Base-by-base conservation (phyloP, 2,113 vertebrate genomes). In the Cheilinus undulatus region DNA sequence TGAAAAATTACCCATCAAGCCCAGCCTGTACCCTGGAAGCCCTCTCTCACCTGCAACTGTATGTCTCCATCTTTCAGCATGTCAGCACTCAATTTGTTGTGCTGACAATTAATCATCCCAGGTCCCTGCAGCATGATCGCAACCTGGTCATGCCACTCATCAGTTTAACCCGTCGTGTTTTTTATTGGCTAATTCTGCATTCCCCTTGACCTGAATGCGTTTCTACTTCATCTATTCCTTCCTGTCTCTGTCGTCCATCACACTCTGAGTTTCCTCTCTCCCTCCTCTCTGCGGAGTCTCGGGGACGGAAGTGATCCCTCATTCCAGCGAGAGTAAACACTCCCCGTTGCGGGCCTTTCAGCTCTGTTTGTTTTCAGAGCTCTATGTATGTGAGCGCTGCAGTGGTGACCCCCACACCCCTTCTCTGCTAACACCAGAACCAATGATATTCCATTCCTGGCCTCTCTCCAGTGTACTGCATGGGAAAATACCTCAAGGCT, bases 401-500 rank as follows among this genome's bases (percentile, higher is more conserved):
- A 67, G 69, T 58, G 63, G 62, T 92, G 95, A 95, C 94, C 94
- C 89, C 67, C 83, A 75, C 86, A 72, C 73, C 76, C 71, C 60
- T 50, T 69, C 74, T 45, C 63, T 24, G 69, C 76, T 66, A 73
- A 76, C 80, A 26, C 76, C 70, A 74, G 67, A 60, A 82, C 53
- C 81, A 77, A 85, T 89, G 83, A 85, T 88, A 89, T 91, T 89
- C 91, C 86, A 61, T 56, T 84, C 63, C 88, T 95, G 97, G 95
- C 93, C 3, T 19, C 22, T 53, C 0, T 95, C 96, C 97, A 95
- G 83, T 30, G 45, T 78, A 91, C 93, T 95, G 95, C 97, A 95
- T 98, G 97, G 97, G 97, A 99, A 99, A 95, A 94, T 94, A 95
- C 95, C 92, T 88, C 70, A 80, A 93, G 77, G 73, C 80, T 61